Evolutionary conservation across 2,797 vertebrate species (phyloP).

Genomic region (Podarcis siculus): DNA sequence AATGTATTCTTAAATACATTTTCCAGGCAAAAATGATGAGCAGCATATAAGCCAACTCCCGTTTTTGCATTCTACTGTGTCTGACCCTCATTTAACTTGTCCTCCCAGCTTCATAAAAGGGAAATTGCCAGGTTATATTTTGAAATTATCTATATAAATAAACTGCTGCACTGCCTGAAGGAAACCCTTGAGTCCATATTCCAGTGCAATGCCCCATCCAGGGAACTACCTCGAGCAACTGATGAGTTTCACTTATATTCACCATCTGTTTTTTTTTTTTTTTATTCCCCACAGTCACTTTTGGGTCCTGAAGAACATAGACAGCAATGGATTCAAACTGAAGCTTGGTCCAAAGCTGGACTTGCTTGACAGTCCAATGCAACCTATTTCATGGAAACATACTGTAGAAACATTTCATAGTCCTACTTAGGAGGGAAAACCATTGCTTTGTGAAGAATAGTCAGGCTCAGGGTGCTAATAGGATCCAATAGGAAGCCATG

Average conservation of each 20-base stretch:
- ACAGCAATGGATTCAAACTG: neutral
- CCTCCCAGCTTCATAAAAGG: neutral
- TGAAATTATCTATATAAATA: neutral
- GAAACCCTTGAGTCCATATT: no score
- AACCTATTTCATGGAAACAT: neutral
- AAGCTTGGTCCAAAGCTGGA: neutral
- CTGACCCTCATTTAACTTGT: neutral
- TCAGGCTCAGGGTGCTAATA: neutral
- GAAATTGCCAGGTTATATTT: neutral
- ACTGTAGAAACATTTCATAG: neutral
- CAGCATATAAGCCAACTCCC: neutral
- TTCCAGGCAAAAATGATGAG: neutral
- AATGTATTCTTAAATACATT: conserved; percentile 4
- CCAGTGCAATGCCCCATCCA: neutral
- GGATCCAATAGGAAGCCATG: neutral
- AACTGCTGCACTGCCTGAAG: neutral
- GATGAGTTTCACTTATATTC: neutral
- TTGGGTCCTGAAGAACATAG: neutral
- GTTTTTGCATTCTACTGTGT: neutral
- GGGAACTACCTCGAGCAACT: neutral
- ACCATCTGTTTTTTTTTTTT: neutral
- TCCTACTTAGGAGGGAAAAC: neutral
- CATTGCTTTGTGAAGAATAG: neutral
- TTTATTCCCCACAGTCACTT: neutral
- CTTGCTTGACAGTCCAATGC: neutral